Evolutionary conservation across 2,113 vertebrate species (phyloP).

Genomic region (Channa maculata): DNA sequence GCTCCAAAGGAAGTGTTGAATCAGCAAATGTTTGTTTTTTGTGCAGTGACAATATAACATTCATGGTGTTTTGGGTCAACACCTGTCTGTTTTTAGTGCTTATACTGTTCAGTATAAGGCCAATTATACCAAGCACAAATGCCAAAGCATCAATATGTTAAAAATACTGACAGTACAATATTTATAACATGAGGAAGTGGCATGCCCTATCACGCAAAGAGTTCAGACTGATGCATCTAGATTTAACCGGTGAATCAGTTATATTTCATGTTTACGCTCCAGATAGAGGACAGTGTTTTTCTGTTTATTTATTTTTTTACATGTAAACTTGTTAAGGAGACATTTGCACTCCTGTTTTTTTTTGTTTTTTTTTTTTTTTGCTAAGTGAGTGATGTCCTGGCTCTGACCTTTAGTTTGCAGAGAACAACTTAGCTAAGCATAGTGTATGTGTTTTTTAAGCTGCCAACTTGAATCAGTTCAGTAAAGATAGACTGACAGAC

Average conservation of each 20-base stretch:
- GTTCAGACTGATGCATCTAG: background rate
- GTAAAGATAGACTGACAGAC: conserved; percentile 72
- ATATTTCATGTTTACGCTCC: background rate
- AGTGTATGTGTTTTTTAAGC: conserved; percentile 60
- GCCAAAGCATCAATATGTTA: background rate
- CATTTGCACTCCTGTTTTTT: conserved; percentile 34
- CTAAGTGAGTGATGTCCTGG: conserved; percentile 38
- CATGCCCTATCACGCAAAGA: background rate
- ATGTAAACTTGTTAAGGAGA: background rate
- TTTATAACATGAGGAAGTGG: background rate
- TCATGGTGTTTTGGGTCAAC: background rate
- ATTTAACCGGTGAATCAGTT: background rate
- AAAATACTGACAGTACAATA: background rate
- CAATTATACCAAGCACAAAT: background rate
- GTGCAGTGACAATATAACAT: conserved; percentile 2
- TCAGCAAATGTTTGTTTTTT: background rate
- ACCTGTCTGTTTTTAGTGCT: background rate
- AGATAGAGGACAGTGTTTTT: background rate
- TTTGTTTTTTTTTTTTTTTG: conserved; percentile 31
- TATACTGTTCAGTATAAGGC: background rate
- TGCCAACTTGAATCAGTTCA: conserved; percentile 69
- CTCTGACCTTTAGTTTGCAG: conserved; percentile 72
- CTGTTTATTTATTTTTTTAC: background rate
- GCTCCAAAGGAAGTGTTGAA: background rate
- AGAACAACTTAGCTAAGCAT: conserved; percentile 65